Evolutionary conservation across 2,797 vertebrate species (phyloP).

Genomic region (Meda fulgida): DNA sequence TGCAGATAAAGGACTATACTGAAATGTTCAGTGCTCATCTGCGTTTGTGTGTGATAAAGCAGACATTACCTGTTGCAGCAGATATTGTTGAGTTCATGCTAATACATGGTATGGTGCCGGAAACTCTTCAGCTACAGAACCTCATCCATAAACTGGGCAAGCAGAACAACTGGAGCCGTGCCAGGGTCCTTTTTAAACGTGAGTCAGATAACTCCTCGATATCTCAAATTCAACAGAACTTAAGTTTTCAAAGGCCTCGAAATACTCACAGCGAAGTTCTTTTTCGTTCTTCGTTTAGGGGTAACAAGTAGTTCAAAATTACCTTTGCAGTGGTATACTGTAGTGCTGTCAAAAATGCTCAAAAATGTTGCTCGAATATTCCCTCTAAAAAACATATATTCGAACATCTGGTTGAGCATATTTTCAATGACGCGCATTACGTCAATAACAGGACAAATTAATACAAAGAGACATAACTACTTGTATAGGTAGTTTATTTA

Average conservation of each 20-base stretch:
- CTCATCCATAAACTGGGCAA: conserved; percentile 90
- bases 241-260: background rate
- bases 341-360: too few species aligned
- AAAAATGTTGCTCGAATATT: too few species aligned
- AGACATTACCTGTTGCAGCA: conserved; percentile 82
- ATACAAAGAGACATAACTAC: too few species aligned
- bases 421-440: too few species aligned
- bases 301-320: background rate
- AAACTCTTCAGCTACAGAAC: conserved; percentile 78
- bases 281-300: background rate
- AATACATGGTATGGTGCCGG: conserved; percentile 80
- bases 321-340: background rate
- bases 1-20: conserved; percentile 77
- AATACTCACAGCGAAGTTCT: background rate
- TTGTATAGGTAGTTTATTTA: too few species aligned
- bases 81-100: conserved; percentile 89
- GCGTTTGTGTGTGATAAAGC: conserved; percentile 82
- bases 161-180: conserved; percentile 87
- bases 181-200: conserved; percentile 90
- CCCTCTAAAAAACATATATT: too few species aligned
- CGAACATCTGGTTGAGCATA: too few species aligned
- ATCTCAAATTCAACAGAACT: background rate
- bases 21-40: conserved; percentile 86
- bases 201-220: conserved; percentile 67
- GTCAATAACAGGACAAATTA: too few species aligned